These are phyloP conservation scores for Drosophila sechellia DNA, from an alignment of 1,140 invertebrate genomes.

Conservation along the genomic window DNA sequence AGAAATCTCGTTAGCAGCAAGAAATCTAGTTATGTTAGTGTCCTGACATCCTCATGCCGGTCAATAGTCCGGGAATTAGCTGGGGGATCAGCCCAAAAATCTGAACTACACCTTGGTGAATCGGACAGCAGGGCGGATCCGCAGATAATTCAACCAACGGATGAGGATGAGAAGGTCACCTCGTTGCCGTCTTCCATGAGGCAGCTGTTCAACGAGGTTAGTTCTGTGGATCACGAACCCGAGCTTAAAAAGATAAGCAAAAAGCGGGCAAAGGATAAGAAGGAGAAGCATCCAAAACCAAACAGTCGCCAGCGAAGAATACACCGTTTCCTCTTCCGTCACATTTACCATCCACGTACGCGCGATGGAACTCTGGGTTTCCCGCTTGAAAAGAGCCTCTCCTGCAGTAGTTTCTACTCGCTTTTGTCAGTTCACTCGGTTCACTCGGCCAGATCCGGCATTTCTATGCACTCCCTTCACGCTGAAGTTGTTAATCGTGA, in stretches of 20 bases:
- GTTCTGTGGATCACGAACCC: neutral
- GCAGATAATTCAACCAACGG: neutral
- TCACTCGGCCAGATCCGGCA: slow-evolving; percentile 5
- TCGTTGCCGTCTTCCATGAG: slow-evolving; percentile 34
- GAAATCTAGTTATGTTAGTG: slow-evolving; percentile 1
- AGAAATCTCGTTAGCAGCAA: neutral
- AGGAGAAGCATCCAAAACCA: neutral
- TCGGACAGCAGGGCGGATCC: neutral
- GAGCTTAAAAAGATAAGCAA: neutral
- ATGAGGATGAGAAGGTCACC: slow-evolving; percentile 2
- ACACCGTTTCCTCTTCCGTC: slow-evolving; percentile 31
- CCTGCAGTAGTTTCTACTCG: slow-evolving; percentile 63
- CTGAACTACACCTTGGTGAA: neutral
- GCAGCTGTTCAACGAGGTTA: neutral
- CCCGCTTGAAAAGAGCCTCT: slow-evolving; percentile 18
- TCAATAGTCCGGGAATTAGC: no score
- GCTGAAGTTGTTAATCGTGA: slow-evolving; percentile 16
- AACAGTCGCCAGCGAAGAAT: slow-evolving; percentile 28
- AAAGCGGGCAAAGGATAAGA: neutral
- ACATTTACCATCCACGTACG: slow-evolving; percentile 40
- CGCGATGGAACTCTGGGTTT: slow-evolving; percentile 1
- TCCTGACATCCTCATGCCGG: neutral
- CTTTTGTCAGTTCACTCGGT: slow-evolving; percentile 33
- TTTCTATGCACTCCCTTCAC: slow-evolving; percentile 21
- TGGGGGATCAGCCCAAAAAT: neutral